Evolutionary conservation across 2,797 vertebrate species (phyloP).

Genomic region (Allobates femoralis): DNA sequence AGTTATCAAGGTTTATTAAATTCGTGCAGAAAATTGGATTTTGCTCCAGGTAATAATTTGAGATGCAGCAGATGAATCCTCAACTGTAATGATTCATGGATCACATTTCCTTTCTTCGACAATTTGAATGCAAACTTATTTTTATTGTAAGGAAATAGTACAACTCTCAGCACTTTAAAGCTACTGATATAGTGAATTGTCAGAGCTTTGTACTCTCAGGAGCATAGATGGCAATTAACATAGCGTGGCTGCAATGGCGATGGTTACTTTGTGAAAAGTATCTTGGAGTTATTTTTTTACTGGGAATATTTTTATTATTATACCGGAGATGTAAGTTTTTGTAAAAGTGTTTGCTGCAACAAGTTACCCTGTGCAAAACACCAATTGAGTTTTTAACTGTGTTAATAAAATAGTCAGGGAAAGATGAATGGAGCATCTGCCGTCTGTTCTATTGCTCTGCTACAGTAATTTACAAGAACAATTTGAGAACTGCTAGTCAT

Average conservation of each 20-base stretch:
- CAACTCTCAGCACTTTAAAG: conserved; percentile 43
- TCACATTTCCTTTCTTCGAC: conserved; percentile 53
- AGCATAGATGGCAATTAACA: conserved; percentile 50
- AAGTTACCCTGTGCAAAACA: conserved; percentile 34
- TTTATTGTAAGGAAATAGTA: conserved; percentile 54
- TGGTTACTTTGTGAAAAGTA: conserved; percentile 14
- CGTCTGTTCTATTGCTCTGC: conserved; percentile 33
- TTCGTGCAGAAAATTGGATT: conserved; percentile 59
- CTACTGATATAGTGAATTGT: conserved; percentile 38
- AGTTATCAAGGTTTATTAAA: conserved; percentile 64
- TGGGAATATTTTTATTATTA: conserved; percentile 4
- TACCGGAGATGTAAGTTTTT: conserved; percentile 29
- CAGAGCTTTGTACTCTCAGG: conserved; percentile 35
- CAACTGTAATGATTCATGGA: conserved; percentile 58
- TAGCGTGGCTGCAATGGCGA: background rate
- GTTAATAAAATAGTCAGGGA: conserved; percentile 54
- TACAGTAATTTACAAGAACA: conserved; percentile 42
- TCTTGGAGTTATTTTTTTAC: conserved; percentile 1
- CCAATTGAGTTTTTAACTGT: conserved; percentile 50
- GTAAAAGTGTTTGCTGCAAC: conserved; percentile 24
- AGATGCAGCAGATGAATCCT: conserved; percentile 54
- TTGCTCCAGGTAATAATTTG: conserved; percentile 60
- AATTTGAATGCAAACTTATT: conserved; percentile 58
- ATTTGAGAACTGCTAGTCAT: conserved; percentile 39
- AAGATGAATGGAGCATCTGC: conserved; percentile 44